phyloP scores from a whole-genome alignment of 2,888 invertebrate species.

The Diarsia brunnea region DNA sequence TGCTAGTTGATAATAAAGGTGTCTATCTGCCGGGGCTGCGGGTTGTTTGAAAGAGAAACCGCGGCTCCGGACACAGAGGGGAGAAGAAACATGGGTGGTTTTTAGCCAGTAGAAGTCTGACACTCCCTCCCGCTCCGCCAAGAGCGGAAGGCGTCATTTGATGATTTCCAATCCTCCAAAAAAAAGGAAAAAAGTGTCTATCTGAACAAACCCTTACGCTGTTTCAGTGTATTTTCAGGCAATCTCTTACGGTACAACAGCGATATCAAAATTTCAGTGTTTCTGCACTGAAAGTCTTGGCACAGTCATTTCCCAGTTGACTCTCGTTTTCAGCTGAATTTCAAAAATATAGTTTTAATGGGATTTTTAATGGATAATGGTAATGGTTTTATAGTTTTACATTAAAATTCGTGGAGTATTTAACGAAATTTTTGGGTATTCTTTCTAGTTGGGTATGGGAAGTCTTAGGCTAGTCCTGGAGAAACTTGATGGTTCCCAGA shows the following conservation, averaged over 20 bases:
- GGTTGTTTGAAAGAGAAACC: no score
- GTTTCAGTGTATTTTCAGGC: conserved; percentile 54
- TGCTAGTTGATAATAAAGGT: no score
- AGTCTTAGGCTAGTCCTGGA: background rate
- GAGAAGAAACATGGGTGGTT: no score
- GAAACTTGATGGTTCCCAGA: background rate
- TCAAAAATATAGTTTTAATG: conserved; percentile 46
- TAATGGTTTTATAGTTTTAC: background rate
- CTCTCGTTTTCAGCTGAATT: conserved; percentile 52
- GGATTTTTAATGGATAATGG: conserved; percentile 14
- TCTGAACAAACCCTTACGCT: conserved; percentile 18
- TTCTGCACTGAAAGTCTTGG: conserved; percentile 52
- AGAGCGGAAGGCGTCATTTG: no score
- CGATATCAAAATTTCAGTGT: conserved; percentile 68
- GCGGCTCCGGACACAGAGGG: no score
- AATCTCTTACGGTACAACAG: conserved; percentile 59
- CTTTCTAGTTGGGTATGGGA: background rate
- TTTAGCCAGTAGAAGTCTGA: no score
- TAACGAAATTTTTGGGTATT: background rate
- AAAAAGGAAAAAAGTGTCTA: background rate
- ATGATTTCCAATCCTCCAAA: no score
- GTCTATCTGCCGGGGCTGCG: no score
- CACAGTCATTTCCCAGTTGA: conserved; percentile 67
- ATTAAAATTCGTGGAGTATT: background rate
- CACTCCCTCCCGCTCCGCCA: no score